Percentiles rank a stretch among this genome's conserved stretches.
Evolutionary conservation across 2,888 invertebrate genomes (phyloP).

Genomic region (Sarcophaga subvicina): DNA sequence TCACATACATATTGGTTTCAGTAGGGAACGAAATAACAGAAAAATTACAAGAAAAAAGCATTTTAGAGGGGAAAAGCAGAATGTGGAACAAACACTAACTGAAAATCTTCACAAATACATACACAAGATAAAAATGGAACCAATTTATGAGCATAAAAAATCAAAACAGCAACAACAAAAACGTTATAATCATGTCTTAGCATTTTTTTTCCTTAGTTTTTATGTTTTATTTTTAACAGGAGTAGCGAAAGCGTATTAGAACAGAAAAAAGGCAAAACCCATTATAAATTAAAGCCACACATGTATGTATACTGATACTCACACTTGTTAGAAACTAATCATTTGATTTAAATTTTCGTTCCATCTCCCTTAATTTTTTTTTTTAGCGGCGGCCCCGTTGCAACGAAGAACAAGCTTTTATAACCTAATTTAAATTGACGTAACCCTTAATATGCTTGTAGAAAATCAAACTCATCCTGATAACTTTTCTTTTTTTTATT

Average conservation of each 20-base stretch:
- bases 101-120: not conserved
- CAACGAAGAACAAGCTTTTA: not conserved
- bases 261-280: slow-evolving; percentile 48
- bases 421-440: slow-evolving; percentile 41
- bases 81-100: not conserved
- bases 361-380: not conserved
- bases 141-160: slow-evolving; percentile 46
- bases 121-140: slow-evolving; percentile 48
- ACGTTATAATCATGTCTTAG: slow-evolving; percentile 22
- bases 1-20: too few relatives aligned
- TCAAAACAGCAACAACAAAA: slow-evolving; percentile 49
- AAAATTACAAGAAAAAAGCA: not conserved
- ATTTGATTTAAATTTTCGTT: not conserved
- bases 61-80: not conserved
- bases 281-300: slow-evolving; percentile 50
- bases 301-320: not conserved
- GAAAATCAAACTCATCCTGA: slow-evolving; percentile 36
- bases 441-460: slow-evolving; percentile 1
- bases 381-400: not conserved
- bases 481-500: slow-evolving; percentile 17
- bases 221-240: slow-evolving; percentile 42
- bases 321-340: slow-evolving; percentile 11
- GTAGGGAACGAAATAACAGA: not conserved
- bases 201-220: slow-evolving; percentile 5
- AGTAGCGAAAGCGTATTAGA: slow-evolving; percentile 23